Evolutionary conservation across 2,888 invertebrate genomes (phyloP).

Genomic region (Scelioninae gen. 1): DNA sequence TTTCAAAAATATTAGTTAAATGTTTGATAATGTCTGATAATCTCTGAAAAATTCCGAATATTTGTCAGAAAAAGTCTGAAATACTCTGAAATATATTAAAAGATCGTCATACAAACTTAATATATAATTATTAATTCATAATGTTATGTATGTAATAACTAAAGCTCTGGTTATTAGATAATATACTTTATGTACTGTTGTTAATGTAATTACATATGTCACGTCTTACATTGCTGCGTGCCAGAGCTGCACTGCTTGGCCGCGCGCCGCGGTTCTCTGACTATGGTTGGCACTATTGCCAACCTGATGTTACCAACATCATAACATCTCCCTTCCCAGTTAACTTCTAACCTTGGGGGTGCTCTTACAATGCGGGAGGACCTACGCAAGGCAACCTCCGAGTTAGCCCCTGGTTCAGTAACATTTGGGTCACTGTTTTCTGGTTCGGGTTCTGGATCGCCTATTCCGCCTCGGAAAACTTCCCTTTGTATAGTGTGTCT

Average conservation of each 20-base stretch:
- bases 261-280: neutral
- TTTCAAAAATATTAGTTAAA: no score
- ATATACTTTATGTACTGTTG: neutral
- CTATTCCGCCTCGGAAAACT: neutral
- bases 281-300: neutral
- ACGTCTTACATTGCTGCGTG: neutral
- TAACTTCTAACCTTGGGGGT: slow-evolving; percentile 8
- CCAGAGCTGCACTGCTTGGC: neutral
- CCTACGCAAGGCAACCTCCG: slow-evolving; percentile 6
- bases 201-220: no score
- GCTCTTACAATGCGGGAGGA: slow-evolving; percentile 10
- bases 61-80: no score
- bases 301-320: slow-evolving; percentile 17
- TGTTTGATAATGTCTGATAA: no score
- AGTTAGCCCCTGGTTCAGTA: neutral
- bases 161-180: neutral
- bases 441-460: neutral
- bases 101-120: no score
- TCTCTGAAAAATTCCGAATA: no score
- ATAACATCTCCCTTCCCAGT: slow-evolving; percentile 24
- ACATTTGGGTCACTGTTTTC: neutral
- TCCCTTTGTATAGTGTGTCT: neutral
- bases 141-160: neutral
- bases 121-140: no score
- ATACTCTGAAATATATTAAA: no score